Conservation (phyloP, 2,113 vertebrate genomes). For the Mellivora capensis region DNA sequence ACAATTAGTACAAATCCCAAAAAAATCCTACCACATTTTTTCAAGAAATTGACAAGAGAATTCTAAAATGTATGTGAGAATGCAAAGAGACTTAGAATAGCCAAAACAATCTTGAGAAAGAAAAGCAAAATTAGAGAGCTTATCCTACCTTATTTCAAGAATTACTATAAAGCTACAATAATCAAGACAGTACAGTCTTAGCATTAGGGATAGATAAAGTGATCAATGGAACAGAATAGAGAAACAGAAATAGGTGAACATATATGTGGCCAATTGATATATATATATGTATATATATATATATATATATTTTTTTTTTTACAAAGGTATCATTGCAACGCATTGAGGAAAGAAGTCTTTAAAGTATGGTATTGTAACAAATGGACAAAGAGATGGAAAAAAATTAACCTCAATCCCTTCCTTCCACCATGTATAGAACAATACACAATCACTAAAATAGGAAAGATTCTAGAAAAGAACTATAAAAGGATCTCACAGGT, state of each 20-base stretch:
- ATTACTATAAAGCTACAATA: neutral
- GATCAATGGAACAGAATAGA: neutral
- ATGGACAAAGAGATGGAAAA: neutral
- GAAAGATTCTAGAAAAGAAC: neutral
- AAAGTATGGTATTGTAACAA: neutral
- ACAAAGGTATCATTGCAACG: neutral
- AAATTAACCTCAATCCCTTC: neutral
- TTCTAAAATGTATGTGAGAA: neutral
- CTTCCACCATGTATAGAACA: neutral
- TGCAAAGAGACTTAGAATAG: neutral
- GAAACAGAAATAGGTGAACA: neutral
- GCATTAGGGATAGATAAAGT: neutral
- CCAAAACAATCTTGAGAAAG: neutral
- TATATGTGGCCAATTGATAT: neutral
- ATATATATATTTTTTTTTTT: neutral
- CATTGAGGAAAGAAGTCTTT: neutral
- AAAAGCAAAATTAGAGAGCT: neutral
- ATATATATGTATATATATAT: too few species aligned
- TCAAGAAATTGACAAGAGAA: neutral
- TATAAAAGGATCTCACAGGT: neutral
- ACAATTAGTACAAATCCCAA: neutral
- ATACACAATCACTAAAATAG: neutral
- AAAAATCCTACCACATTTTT: neutral
- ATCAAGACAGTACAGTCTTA: neutral
- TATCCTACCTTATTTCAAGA: neutral